A percentile compares a stretch with the other conserved stretches of the same genome.
Evolutionary conservation across 2,797 vertebrate genomes (phyloP).

Genomic region (Hipposideros larvatus): DNA sequence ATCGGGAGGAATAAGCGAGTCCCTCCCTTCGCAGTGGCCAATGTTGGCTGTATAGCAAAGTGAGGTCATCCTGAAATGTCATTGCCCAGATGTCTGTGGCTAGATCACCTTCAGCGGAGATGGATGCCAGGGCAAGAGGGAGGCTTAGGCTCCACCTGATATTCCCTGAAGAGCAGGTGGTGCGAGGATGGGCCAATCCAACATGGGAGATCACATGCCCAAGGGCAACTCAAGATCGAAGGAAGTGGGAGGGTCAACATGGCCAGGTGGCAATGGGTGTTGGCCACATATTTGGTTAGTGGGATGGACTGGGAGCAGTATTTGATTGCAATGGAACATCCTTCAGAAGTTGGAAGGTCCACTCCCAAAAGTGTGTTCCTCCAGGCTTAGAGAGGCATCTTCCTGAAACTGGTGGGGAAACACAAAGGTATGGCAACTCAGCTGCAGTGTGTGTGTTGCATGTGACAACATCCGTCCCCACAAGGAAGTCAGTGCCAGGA

Average conservation of each 20-base stretch:
- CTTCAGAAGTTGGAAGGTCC: neutral
- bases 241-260: neutral
- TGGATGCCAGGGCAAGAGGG: neutral
- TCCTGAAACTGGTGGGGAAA: neutral
- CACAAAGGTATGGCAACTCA: neutral
- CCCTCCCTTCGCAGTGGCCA: neutral
- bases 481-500: rapidly evolving
- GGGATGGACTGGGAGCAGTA: neutral
- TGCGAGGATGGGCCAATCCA: rapidly evolving
- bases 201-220: neutral
- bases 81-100: rapidly evolving
- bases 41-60: neutral
- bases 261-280: rapidly evolving
- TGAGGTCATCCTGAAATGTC: neutral
- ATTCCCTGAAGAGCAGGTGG: neutral
- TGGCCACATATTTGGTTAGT: neutral
- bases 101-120: neutral
- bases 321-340: rapidly evolving
- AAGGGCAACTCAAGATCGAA: neutral
- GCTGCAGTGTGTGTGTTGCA: rapidly evolving
- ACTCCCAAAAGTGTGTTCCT: rapidly evolving
- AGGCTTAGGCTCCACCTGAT: no score
- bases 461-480: neutral
- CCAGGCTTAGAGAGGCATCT: neutral
- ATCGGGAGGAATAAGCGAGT: neutral